Conservation (phyloP, 2,888 invertebrate genomes). For the Lacanobia oleracea region DNA sequence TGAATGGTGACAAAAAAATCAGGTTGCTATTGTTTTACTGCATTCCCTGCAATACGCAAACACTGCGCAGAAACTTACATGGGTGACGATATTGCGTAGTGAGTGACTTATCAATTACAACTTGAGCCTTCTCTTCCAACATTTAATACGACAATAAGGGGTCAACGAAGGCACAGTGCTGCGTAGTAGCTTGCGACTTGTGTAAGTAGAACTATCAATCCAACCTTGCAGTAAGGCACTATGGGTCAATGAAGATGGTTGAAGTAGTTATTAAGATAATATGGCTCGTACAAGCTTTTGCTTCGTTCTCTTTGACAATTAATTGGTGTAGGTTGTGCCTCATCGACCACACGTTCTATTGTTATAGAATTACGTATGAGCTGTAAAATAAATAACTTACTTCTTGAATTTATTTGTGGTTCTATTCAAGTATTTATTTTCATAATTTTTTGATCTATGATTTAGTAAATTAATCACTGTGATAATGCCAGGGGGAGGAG, state of each 20-base stretch:
- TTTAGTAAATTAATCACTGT: too few species aligned
- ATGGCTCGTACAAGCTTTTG: slow-evolving; percentile 49
- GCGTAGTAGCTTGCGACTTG: slow-evolving; percentile 3
- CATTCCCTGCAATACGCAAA: slow-evolving; percentile 28
- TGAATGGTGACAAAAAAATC: too few species aligned
- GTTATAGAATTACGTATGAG: slow-evolving; percentile 38
- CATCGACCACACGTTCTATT: slow-evolving; percentile 48
- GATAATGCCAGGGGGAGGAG: too few species aligned
- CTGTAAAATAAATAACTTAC: slow-evolving; percentile 12
- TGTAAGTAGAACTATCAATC: not conserved
- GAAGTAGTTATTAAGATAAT: slow-evolving; percentile 47
- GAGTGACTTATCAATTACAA: slow-evolving; percentile 19
- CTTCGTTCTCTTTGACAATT: slow-evolving; percentile 53
- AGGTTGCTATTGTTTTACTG: slow-evolving; percentile 31
- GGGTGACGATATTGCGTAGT: slow-evolving; percentile 56
- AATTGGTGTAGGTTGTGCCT: slow-evolving; percentile 58
- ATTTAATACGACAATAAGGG: slow-evolving; percentile 28
- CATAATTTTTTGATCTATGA: too few species aligned
- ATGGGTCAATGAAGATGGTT: slow-evolving; percentile 4
- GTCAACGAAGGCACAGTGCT: slow-evolving; percentile 24
- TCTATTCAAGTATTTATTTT: not conserved
- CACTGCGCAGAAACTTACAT: slow-evolving; percentile 51
- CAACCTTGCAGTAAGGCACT: not conserved
- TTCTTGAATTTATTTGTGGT: slow-evolving; percentile 5
- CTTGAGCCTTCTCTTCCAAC: slow-evolving; percentile 22